These are phyloP conservation scores for Pempheris klunzingeri DNA, from an alignment of 2,797 vertebrate genomes.

Conservation along the genomic window DNA sequence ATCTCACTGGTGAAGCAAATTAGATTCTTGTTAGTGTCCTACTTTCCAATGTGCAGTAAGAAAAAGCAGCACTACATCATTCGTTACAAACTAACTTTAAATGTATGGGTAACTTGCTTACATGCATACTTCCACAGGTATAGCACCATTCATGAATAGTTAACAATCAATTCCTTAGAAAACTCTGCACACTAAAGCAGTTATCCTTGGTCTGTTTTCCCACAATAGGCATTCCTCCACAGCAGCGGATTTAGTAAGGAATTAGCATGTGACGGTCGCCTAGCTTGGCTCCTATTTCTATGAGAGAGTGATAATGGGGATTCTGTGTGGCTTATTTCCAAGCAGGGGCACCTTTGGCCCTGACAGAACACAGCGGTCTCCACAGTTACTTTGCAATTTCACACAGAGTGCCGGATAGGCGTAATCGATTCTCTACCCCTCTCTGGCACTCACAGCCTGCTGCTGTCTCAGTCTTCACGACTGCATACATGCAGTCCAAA, in stretches of 20 bases:
- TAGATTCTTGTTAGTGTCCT: background rate
- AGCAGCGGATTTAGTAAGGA: conserved; percentile 68
- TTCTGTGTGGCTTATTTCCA: conserved; percentile 77
- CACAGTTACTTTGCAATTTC: conserved; percentile 81
- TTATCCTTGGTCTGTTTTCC: conserved; percentile 54
- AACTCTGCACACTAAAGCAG: conserved; percentile 35
- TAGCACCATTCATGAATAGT: conserved; percentile 21
- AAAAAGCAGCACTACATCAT: background rate
- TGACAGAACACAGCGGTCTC: conserved; percentile 70
- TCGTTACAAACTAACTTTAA: conserved; percentile 7
- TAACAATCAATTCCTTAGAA: conserved; percentile 34
- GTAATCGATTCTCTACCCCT: conserved; percentile 75
- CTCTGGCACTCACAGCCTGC: conserved; percentile 67
- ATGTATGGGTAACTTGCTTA: conserved; percentile 1
- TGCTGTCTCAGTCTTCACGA: conserved; percentile 57
- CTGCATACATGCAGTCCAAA: conserved; percentile 67
- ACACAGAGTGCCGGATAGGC: conserved; percentile 63
- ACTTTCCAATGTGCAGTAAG: background rate
- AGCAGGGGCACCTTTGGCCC: conserved; percentile 75
- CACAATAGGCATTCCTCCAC: conserved; percentile 70
- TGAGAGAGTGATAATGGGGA: conserved; percentile 70
- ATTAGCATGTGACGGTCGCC: conserved; percentile 72
- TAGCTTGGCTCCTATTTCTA: conserved; percentile 63
- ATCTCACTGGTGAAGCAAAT: background rate
- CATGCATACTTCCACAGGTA: conserved; percentile 11